A percentile compares a stretch with the other conserved stretches of the same genome.
Evolutionary conservation across 1,140 invertebrate species (phyloP).

Genomic region (Agraylea sexmaculata): DNA sequence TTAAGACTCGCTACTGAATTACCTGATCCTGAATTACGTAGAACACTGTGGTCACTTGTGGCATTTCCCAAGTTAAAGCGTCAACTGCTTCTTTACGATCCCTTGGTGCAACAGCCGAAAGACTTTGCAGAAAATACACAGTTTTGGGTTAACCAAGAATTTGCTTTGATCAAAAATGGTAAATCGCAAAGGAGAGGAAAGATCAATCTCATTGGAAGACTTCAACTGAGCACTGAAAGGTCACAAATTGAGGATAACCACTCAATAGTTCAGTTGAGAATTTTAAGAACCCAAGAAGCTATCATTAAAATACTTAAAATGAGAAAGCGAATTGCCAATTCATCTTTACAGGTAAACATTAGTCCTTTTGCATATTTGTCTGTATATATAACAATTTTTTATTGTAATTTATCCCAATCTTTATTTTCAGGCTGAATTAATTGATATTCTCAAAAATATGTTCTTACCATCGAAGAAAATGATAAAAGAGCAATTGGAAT

Average conservation of each 20-base stretch:
- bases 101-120: slow-evolving; percentile 72
- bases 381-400: slow-evolving; percentile 3
- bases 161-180: slow-evolving; percentile 82
- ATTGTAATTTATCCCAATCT: neutral
- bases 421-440: slow-evolving; percentile 66
- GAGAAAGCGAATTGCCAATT: slow-evolving; percentile 88
- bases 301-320: slow-evolving; percentile 99
- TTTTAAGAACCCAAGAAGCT: slow-evolving; percentile 86
- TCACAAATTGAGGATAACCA: slow-evolving; percentile 96
- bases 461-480: slow-evolving; percentile 98
- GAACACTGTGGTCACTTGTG: slow-evolving; percentile 94
- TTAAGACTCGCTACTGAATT: slow-evolving; percentile 91
- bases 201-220: slow-evolving; percentile 85
- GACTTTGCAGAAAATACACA: slow-evolving; percentile 87
- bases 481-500: slow-evolving; percentile 99
- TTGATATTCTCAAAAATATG: slow-evolving; percentile 98
- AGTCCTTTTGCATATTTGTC: slow-evolving; percentile 8
- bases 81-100: slow-evolving; percentile 76
- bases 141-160: slow-evolving; percentile 97
- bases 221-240: slow-evolving; percentile 90
- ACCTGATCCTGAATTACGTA: slow-evolving; percentile 87
- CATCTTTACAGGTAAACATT: slow-evolving; percentile 73
- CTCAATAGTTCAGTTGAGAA: slow-evolving; percentile 90
- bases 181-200: slow-evolving; percentile 89
- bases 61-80: slow-evolving; percentile 95